phyloP scores from a whole-genome alignment of 2,113 vertebrate species.

The Oriolus oriolus region DNA sequence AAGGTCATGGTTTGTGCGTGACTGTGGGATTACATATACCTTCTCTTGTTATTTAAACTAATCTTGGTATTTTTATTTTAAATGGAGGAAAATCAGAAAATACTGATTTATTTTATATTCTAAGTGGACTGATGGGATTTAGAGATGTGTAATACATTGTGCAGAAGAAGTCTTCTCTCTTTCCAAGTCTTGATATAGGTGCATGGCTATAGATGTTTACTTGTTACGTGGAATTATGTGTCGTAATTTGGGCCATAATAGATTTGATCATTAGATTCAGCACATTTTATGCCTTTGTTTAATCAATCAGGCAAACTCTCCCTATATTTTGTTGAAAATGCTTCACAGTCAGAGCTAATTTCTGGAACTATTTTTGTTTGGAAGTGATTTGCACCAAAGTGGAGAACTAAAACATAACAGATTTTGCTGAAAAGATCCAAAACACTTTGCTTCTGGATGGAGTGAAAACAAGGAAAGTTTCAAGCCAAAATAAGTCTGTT shows the following conservation, averaged over 20 bases:
- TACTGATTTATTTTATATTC: not conserved
- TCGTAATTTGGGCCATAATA: not conserved
- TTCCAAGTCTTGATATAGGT: not conserved
- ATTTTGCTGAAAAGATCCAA: not conserved
- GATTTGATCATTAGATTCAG: not conserved
- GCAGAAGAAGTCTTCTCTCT: not conserved
- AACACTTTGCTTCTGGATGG: not conserved
- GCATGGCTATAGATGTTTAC: not conserved
- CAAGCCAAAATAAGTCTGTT: not conserved
- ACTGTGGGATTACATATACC: not conserved
- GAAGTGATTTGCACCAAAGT: not conserved
- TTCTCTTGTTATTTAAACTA: not conserved
- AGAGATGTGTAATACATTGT: not conserved
- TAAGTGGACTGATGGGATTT: not conserved
- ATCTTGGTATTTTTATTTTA: not conserved
- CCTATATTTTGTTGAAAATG: not conserved
- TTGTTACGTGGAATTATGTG: not conserved
- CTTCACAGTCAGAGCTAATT: not conserved
- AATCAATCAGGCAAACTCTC: not conserved
- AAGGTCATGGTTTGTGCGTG: not conserved
- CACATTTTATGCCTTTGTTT: not conserved
- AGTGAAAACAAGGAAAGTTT: not conserved
- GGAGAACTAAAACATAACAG: not conserved
- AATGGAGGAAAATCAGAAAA: not conserved
- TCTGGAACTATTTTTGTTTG: not conserved